Conservation (phyloP, 2,113 vertebrate species). For the Ia io region DNA sequence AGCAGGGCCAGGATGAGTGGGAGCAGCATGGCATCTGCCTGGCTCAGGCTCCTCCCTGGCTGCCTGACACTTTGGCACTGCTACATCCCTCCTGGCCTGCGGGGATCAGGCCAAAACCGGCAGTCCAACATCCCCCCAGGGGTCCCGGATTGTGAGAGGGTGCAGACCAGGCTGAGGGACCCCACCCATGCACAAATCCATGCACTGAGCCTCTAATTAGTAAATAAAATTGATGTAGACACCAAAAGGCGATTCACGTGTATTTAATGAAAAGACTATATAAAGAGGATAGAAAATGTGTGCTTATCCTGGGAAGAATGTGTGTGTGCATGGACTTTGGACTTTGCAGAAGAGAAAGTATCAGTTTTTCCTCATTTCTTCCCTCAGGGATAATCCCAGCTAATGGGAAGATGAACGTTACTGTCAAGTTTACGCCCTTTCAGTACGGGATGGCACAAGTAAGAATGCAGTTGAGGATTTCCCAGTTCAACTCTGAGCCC, state of each 20-base stretch:
- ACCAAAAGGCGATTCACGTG: background rate
- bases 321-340: too few species aligned
- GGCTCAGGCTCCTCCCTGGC: too few species aligned
- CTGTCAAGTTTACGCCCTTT: constrained; percentile 86
- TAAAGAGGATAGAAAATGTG: background rate
- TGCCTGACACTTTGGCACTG: too few species aligned
- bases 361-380: constrained; percentile 24
- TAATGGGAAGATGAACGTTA: constrained; percentile 82
- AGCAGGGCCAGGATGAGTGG: too few species aligned
- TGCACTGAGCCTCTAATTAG: background rate
- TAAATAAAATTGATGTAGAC: background rate
- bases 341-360: background rate
- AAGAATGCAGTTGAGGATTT: constrained; percentile 87
- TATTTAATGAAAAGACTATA: background rate
- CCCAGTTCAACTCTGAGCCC: constrained; percentile 91
- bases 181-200: too few species aligned
- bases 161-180: too few species aligned
- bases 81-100: too few species aligned
- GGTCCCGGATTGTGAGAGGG: too few species aligned
- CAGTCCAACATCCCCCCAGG: too few species aligned
- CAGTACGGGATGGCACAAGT: constrained; percentile 89
- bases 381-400: constrained; percentile 91
- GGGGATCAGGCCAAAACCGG: too few species aligned
- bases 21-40: too few species aligned
- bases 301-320: background rate